Evolutionary conservation across 1,140 invertebrate species (phyloP).

Genomic region (Grapholita molesta): DNA sequence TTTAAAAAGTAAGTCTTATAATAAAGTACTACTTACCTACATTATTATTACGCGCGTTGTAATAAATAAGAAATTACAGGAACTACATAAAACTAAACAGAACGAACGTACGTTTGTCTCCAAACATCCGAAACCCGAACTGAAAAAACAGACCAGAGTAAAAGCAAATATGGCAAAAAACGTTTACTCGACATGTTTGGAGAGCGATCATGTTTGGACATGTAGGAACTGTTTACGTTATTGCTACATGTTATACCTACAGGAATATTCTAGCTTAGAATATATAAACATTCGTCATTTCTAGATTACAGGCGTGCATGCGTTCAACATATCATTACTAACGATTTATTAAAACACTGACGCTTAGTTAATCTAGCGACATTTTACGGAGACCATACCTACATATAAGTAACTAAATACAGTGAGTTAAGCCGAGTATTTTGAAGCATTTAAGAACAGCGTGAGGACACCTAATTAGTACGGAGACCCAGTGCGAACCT

Average conservation of each 20-base stretch:
- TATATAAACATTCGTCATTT: too few relatives aligned
- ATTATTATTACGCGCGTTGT: background rate
- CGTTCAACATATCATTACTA: too few relatives aligned
- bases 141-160: conserved; percentile 53
- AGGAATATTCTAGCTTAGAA: background rate
- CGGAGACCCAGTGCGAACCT: too few relatives aligned
- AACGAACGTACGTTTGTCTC: background rate
- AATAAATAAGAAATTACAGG: background rate
- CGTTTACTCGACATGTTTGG: conserved; percentile 41
- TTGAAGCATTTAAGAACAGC: too few relatives aligned
- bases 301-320: too few relatives aligned
- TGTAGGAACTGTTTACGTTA: background rate
- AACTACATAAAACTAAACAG: background rate
- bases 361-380: too few relatives aligned
- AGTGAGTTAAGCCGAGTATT: too few relatives aligned
- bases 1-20: too few relatives aligned
- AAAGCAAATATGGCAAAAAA: conserved; percentile 63
- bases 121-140: conserved; percentile 33
- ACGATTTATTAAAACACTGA: too few relatives aligned
- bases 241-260: background rate
- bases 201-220: conserved; percentile 30
- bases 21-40: background rate
- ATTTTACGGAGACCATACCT: too few relatives aligned
- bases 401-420: too few relatives aligned
- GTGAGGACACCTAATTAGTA: too few relatives aligned